Conservation (phyloP, 1,140 invertebrate genomes). For the Drosophila tani region DNA sequence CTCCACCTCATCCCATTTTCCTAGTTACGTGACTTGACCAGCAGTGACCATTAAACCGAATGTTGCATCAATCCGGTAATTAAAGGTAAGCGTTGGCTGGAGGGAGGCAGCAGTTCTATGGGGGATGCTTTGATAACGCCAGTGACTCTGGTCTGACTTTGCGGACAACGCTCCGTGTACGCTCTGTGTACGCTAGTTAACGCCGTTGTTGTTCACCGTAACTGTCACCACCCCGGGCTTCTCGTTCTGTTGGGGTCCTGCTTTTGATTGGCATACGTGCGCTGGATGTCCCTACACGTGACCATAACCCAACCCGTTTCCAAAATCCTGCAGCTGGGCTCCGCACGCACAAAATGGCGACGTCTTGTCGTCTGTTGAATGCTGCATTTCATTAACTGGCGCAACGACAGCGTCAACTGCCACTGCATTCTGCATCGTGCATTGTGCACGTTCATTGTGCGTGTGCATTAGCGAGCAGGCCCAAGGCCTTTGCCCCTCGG, state of each 20-base stretch:
- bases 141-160: conserved; percentile 40
- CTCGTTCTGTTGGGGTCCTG: conserved; percentile 24
- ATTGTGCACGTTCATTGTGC: conserved; percentile 72
- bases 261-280: conserved; percentile 72
- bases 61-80: conserved; percentile 72
- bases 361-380: conserved; percentile 60
- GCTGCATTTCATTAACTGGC: conserved; percentile 73
- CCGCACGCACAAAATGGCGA: conserved; percentile 66
- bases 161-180: conserved; percentile 9
- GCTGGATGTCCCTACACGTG: conserved; percentile 63
- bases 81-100: conserved; percentile 68
- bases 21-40: conserved; percentile 46
- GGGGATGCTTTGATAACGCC: conserved; percentile 24
- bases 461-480: conserved; percentile 67
- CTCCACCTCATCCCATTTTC: not conserved
- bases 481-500: conserved; percentile 18
- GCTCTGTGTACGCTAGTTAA: conserved; percentile 62
- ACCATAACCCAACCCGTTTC: conserved; percentile 54
- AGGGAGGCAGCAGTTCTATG: conserved; percentile 20
- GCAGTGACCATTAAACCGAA: conserved; percentile 67
- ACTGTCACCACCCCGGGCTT: conserved; percentile 28
- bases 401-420: conserved; percentile 33
- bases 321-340: conserved; percentile 37
- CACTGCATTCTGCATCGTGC: conserved; percentile 41
- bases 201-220: conserved; percentile 55